A percentile compares a stretch with the other conserved stretches of the same genome.
Evolutionary conservation across 2,113 vertebrate species (phyloP).

Genomic region (Addax nasomaculatus): DNA sequence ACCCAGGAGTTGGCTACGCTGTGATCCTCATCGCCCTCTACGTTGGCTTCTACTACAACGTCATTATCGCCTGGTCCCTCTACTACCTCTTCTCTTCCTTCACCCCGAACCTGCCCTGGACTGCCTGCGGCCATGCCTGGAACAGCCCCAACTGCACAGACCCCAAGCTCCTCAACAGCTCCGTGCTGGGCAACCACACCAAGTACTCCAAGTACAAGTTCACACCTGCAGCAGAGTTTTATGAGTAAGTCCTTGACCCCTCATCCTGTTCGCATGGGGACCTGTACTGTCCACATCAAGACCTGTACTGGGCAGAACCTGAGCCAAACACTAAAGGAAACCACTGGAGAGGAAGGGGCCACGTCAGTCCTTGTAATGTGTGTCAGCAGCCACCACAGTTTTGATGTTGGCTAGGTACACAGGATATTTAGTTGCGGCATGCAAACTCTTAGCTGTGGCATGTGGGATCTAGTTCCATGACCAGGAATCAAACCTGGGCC

Average conservation of each 20-base stretch:
- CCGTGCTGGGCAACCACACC: conserved; percentile 86
- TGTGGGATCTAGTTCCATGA: background rate
- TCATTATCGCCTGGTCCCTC: conserved; percentile 99
- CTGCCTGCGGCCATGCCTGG: conserved; percentile 90
- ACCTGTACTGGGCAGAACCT: background rate
- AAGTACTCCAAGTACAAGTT: conserved; percentile 94
- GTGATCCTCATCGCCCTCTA: conserved; percentile 98
- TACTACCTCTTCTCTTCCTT: conserved; percentile 97
- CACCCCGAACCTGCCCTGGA: conserved; percentile 92
- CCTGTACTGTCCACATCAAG: background rate
- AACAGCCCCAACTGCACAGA: conserved; percentile 94
- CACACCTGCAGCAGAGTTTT: conserved; percentile 96
- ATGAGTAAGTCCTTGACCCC: conserved; percentile 89
- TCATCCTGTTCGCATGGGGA: background rate
- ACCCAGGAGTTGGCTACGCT: conserved; percentile 94
- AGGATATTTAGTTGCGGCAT: background rate
- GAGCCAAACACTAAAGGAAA: background rate
- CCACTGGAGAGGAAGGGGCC: background rate
- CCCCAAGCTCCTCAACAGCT: conserved; percentile 85
- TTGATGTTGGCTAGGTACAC: too few species aligned
- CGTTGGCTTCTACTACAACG: conserved; percentile 99
- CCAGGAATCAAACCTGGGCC: background rate
- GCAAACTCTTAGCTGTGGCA: background rate
- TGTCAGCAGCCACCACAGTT: background rate
- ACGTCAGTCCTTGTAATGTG: rapidly evolving